Conservation (phyloP, 2,113 vertebrate genomes). For the Lota lota region DNA sequence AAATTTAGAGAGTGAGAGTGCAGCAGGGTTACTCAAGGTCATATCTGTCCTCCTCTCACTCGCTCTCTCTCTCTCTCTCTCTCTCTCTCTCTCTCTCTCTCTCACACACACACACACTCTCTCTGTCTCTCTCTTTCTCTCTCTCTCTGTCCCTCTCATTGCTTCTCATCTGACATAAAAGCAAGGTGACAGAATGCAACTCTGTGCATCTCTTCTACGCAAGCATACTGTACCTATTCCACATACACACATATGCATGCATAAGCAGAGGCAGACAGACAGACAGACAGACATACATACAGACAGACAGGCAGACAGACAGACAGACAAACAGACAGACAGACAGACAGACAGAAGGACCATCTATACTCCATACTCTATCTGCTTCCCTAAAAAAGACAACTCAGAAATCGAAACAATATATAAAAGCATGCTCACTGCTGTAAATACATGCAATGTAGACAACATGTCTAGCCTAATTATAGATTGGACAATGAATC, state of each 20-base stretch:
- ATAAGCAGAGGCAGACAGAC: slow-evolving; percentile 20
- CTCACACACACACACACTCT: slow-evolving; percentile 2
- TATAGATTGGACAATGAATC: too few relatives aligned
- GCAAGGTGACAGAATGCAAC: slow-evolving; percentile 51
- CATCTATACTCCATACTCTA: not conserved
- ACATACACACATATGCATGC: slow-evolving; percentile 36
- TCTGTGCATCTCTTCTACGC: slow-evolving; percentile 48
- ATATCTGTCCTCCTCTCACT: not conserved
- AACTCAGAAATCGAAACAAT: too few relatives aligned
- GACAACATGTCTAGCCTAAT: too few relatives aligned
- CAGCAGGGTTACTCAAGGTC: slow-evolving; percentile 9
- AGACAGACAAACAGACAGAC: too few relatives aligned
- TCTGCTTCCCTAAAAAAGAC: too few relatives aligned
- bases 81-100: slow-evolving; percentile 8
- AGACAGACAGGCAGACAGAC: not conserved
- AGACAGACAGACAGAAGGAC: slow-evolving; percentile 3
- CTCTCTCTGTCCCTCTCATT: slow-evolving; percentile 11
- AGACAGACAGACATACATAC: slow-evolving; percentile 15
- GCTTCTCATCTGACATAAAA: slow-evolving; percentile 65
- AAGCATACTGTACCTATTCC: slow-evolving; percentile 50
- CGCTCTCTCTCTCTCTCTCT: slow-evolving; percentile 12
- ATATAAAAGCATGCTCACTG: too few relatives aligned
- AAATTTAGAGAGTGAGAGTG: slow-evolving; percentile 5
- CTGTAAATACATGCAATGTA: too few relatives aligned
- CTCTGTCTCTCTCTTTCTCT: slow-evolving; percentile 6